Evolutionary conservation across 2,797 vertebrate species (phyloP).

Genomic region (Euthynnus affinis): DNA sequence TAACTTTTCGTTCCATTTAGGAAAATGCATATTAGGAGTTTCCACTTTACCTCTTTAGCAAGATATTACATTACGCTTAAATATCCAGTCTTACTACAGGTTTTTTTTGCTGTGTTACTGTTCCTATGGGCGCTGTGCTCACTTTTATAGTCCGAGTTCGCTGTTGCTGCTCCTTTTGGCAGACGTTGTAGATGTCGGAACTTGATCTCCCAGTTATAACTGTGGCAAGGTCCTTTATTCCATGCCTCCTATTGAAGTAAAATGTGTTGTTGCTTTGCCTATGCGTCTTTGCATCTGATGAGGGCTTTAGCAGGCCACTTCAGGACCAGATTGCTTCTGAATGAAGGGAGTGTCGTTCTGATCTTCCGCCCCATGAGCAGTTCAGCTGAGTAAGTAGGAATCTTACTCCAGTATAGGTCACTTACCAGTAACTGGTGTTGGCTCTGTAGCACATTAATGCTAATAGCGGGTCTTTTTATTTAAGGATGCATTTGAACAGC

Average conservation of each 20-base stretch:
- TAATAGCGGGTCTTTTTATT: not conserved
- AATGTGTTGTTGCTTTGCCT: too few relatives aligned
- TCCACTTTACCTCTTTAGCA: too few relatives aligned
- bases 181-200: too few relatives aligned
- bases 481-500: not conserved
- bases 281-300: slow-evolving; percentile 1
- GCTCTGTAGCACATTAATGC: not conserved
- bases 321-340: not conserved
- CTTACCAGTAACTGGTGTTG: too few relatives aligned
- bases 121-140: not conserved
- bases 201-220: not conserved
- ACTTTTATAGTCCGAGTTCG: not conserved
- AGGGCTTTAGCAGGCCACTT: slow-evolving; percentile 1
- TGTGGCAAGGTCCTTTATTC: too few relatives aligned
- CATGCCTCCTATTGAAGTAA: too few relatives aligned
- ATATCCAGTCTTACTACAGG: not conserved
- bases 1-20: too few relatives aligned
- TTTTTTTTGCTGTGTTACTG: not conserved
- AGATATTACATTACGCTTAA: too few relatives aligned
- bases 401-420: too few relatives aligned
- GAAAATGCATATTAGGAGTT: too few relatives aligned
- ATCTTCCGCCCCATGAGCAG: not conserved
- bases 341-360: not conserved
- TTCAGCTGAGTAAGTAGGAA: too few relatives aligned
- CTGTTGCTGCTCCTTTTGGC: not conserved